A percentile compares a stretch with the other conserved stretches of the same genome.
Evolutionary conservation across 37 sponge, comb jelly and placozoan species (phyloP).

Genomic region (Cladorhizidae sp.): DNA sequence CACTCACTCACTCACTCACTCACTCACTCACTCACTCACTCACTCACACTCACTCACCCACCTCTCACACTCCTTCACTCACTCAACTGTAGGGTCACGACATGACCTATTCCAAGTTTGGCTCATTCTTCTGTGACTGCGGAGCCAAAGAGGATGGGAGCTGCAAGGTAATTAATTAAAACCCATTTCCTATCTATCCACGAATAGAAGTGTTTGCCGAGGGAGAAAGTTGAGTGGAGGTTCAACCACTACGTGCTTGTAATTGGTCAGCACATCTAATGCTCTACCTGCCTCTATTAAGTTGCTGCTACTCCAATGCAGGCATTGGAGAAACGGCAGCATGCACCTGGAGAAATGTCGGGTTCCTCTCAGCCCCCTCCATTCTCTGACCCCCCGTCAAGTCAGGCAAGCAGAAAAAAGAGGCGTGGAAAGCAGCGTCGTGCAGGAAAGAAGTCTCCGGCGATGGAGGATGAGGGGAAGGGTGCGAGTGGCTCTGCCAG

Average conservation of each 20-base stretch:
- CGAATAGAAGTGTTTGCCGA: too few species aligned
- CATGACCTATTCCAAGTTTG: conserved; percentile 81
- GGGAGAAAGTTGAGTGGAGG: too few species aligned
- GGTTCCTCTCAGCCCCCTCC: conserved; percentile 23
- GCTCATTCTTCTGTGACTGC: conserved; percentile 96
- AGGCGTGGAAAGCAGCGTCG: background rate
- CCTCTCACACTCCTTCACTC: too few species aligned
- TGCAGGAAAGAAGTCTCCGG: background rate
- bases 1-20: too few species aligned
- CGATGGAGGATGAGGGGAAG: conserved; percentile 10
- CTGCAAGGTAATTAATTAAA: conserved; percentile 70
- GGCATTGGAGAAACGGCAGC: conserved; percentile 62
- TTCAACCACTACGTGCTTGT: too few species aligned
- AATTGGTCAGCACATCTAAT: background rate
- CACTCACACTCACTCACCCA: too few species aligned
- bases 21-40: too few species aligned
- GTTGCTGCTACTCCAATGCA: background rate
- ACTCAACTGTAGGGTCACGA: conserved; percentile 67
- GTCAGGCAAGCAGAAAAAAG: conserved; percentile 9
- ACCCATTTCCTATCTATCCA: too few species aligned
- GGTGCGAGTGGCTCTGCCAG: background rate
- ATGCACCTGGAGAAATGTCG: conserved; percentile 1
- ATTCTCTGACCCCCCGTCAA: conserved; percentile 6
- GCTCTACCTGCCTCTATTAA: background rate
- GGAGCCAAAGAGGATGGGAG: conserved; percentile 84